These are phyloP conservation scores for Rhabditophanes sp. DNA, from an alignment of 2,888 invertebrate genomes.

Conservation along the genomic window DNA sequence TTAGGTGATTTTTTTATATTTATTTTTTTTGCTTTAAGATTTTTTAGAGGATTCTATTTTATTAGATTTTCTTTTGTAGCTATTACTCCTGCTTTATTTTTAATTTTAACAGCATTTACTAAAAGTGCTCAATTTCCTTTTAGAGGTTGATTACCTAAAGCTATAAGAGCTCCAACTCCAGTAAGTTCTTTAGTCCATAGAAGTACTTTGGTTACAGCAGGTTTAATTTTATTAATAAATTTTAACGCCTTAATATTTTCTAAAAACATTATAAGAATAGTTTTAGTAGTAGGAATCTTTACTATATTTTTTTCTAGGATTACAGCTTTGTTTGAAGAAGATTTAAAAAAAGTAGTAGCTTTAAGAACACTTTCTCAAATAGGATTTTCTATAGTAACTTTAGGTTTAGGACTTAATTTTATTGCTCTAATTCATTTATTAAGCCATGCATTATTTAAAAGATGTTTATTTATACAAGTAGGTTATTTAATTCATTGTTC, in stretches of 20 bases:
- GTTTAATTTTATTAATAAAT: conserved; percentile 47
- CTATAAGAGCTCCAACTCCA: conserved; percentile 63
- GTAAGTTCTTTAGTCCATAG: conserved; percentile 64
- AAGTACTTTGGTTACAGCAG: conserved; percentile 63
- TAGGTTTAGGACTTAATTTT: conserved; percentile 39
- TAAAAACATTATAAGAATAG: conserved; percentile 56
- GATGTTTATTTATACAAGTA: conserved; percentile 27
- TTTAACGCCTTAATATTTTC: conserved; percentile 48
- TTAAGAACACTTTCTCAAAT: conserved; percentile 25
- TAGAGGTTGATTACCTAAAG: conserved; percentile 60
- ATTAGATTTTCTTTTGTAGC: too few species aligned
- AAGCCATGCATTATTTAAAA: conserved; percentile 28
- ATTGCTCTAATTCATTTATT: conserved; percentile 30
- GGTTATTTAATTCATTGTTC: conserved; percentile 30
- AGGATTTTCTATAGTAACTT: conserved; percentile 24
- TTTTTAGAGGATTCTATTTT: conserved; percentile 45
- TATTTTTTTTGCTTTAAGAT: conserved; percentile 48
- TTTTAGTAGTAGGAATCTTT: conserved; percentile 46
- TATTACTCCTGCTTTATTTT: conserved; percentile 47
- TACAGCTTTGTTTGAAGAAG: conserved; percentile 20
- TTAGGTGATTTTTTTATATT: conserved; percentile 57
- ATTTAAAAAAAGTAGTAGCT: conserved; percentile 27
- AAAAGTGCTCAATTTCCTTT: conserved; percentile 69
- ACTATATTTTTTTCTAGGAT: conserved; percentile 26
- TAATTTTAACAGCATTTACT: conserved; percentile 54